Evolutionary conservation across 2,113 vertebrate species (phyloP).

Genomic region (Gadus chalcogrammus): DNA sequence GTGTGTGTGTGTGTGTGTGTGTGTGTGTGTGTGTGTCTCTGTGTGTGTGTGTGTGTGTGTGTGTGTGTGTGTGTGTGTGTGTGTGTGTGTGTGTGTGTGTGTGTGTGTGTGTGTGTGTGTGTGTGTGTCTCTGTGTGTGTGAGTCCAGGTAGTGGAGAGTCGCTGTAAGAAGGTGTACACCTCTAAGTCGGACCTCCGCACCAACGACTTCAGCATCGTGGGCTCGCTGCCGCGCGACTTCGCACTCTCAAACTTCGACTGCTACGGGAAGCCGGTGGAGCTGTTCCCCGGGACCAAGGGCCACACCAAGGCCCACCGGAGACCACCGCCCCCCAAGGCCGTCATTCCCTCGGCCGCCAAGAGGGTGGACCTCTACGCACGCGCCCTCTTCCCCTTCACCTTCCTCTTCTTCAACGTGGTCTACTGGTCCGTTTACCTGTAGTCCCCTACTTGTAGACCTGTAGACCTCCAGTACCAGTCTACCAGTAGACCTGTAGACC

Average conservation of each 20-base stretch:
- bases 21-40: no score
- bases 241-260: slow-evolving; percentile 98
- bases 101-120: slow-evolving; percentile 4
- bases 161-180: slow-evolving; percentile 99
- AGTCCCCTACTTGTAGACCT: slow-evolving; percentile 46
- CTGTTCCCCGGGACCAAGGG: slow-evolving; percentile 76
- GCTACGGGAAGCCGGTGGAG: slow-evolving; percentile 95
- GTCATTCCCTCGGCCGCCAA: slow-evolving; percentile 97
- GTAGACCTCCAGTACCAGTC: no score
- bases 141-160: slow-evolving; percentile 86
- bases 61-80: no score
- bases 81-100: no score
- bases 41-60: no score
- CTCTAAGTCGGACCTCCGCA: slow-evolving; percentile 95
- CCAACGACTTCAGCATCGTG: slow-evolving; percentile 98
- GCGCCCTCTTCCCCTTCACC: slow-evolving; percentile 95
- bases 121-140: slow-evolving; percentile 7
- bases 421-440: slow-evolving; percentile 99
- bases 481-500: no score
- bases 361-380: slow-evolving; percentile 90
- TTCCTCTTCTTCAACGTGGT: slow-evolving; percentile 99
- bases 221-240: slow-evolving; percentile 98
- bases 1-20: no score
- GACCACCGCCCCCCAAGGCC: slow-evolving; percentile 89
- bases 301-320: slow-evolving; percentile 91